Base-by-base conservation (phyloP, 2,113 vertebrate genomes). In the Pelvicachromis taeniatus region DNA sequence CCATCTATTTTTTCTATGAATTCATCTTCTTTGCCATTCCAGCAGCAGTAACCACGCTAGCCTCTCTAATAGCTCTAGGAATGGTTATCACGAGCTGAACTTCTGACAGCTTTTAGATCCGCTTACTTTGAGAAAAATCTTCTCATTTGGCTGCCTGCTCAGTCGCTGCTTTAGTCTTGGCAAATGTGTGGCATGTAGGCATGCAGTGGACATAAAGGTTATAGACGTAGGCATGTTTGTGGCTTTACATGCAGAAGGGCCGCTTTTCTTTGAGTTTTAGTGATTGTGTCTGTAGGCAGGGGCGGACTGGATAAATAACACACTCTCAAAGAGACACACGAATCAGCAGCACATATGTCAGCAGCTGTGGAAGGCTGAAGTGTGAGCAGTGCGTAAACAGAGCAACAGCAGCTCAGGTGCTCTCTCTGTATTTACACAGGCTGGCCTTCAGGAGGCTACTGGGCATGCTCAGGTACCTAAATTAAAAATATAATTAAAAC, bases 81-180 rank as follows among this genome's bases (percentile, higher is more conserved):
- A 83, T 13, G 58, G 12, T 52, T 33, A 54, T 86, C 86, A 86
- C 5, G 17, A 78, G 82, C 17, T 19, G 23, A 78, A 63, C 17
- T 16, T 83, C 84, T 68, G 68, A 81, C 50, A 33, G 19, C 6
- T 50, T 70, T 89, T 23, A 58, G 50, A 52, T 86, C 59, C 12
- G n/a, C 59, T 65, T 59, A 65, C 80, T 77, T 42, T 61, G 21
- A 82, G 40, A 84, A 78, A 2, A n/a, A 87, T 88, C 83, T 85
- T 81, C 65, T 82, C 11, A 70, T 73, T 68, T 56, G 78, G 56
- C 79, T 11, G 56, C 81, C 59, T 81, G 83, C 54, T 88, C 61
- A 19, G 23, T 9, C 9, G 16, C 23, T 83, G 48, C 73, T 63
- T 79, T 38, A 14, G 78, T 81, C 61, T 78, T 84, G 84, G 83